phyloP scores from a whole-genome alignment of 2,888 invertebrate genomes.

The Panorpa germanica region DNA sequence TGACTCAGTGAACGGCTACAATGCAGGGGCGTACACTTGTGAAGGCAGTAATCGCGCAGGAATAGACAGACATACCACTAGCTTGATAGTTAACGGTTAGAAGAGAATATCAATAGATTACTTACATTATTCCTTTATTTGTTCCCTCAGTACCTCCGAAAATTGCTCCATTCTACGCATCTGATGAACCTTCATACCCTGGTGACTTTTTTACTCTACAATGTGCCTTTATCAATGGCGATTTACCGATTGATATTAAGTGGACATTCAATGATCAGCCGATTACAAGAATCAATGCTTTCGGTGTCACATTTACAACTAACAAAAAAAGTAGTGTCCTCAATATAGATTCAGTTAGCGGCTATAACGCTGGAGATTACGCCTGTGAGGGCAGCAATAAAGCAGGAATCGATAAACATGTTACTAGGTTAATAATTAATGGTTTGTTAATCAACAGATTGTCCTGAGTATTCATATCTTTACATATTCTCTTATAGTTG shows the following conservation, averaged over 20 bases:
- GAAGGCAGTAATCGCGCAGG: constrained; percentile 44
- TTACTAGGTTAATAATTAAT: constrained; percentile 38
- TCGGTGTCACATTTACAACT: constrained; percentile 21
- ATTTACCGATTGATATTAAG: constrained; percentile 44
- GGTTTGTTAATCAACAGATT: constrained; percentile 20
- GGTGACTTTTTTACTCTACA: constrained; percentile 66
- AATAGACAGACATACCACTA: constrained; percentile 34
- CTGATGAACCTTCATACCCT: constrained; percentile 47
- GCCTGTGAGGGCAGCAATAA: constrained; percentile 45
- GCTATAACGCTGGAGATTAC: constrained; percentile 41
- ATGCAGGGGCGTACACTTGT: constrained; percentile 55
- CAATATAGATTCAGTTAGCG: constrained; percentile 41
- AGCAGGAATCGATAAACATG: constrained; percentile 36
- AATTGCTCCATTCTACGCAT: constrained; percentile 58
- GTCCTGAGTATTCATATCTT: too few relatives aligned
- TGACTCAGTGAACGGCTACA: constrained; percentile 44
- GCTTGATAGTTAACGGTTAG: constrained; percentile 30
- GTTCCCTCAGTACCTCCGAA: constrained; percentile 55
- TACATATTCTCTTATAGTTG: constrained; percentile 35
- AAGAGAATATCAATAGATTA: constrained; percentile 24
- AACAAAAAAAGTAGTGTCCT: constrained; percentile 37
- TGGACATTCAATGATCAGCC: constrained; percentile 27
- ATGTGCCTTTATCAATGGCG: constrained; percentile 61
- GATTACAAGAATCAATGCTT: constrained; percentile 24
- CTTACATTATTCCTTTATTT: too few relatives aligned